A percentile compares a stretch with the other conserved stretches of the same genome.
Evolutionary conservation across 2,888 invertebrate species (phyloP).

Genomic region (Ochropleura plecta): DNA sequence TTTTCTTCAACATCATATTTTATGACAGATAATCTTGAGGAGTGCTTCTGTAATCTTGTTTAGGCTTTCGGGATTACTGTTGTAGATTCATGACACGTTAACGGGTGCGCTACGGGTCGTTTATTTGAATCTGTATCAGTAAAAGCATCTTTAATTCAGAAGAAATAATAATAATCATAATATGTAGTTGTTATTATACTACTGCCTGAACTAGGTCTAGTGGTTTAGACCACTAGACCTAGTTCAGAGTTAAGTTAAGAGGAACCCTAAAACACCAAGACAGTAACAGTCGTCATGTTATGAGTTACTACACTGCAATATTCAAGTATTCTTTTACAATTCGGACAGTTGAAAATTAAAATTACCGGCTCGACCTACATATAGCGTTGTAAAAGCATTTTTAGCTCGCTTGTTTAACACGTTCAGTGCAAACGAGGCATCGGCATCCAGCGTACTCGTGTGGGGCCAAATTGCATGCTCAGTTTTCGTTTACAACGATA

Average conservation of each 20-base stretch:
- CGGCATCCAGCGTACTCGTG: slow-evolving; percentile 19
- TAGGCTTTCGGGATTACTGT: slow-evolving; percentile 17
- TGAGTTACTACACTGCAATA: slow-evolving; percentile 20
- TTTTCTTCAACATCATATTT: slow-evolving; percentile 26
- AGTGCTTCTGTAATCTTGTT: slow-evolving; percentile 24
- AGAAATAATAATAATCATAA: background rate
- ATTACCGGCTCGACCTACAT: slow-evolving; percentile 43
- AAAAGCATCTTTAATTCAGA: background rate
- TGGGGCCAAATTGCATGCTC: slow-evolving; percentile 29
- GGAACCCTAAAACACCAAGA: background rate
- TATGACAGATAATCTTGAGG: slow-evolving; percentile 24
- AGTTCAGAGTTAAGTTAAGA: too few species aligned
- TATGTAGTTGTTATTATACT: background rate
- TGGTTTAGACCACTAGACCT: too few species aligned
- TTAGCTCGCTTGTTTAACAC: slow-evolving; percentile 53
- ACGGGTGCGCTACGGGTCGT: slow-evolving; percentile 5
- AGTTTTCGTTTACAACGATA: slow-evolving; percentile 29
- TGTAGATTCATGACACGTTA: slow-evolving; percentile 22
- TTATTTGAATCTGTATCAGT: slow-evolving; percentile 11
- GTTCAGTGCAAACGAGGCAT: slow-evolving; percentile 32
- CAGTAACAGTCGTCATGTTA: slow-evolving; percentile 6
- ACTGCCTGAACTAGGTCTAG: background rate
- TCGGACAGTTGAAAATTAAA: slow-evolving; percentile 54
- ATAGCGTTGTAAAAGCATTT: slow-evolving; percentile 53
- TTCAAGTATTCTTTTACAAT: slow-evolving; percentile 38